Percentiles rank a stretch among this genome's conserved stretches.
Evolutionary conservation across 2,888 invertebrate genomes (phyloP).

Genomic region (Deilephila porcellus): DNA sequence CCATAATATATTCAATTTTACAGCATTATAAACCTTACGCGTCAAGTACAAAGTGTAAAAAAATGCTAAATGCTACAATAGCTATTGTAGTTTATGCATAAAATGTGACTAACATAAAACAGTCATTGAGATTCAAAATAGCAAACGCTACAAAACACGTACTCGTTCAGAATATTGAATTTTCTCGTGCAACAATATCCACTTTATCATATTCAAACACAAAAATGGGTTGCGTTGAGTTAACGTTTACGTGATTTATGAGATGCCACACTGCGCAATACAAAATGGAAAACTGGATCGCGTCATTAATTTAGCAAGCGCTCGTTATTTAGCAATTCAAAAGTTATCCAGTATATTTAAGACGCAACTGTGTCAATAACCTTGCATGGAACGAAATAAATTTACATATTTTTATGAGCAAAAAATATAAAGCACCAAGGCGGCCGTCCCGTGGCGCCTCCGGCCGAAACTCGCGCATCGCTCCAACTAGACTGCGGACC

Average conservation of each 20-base stretch:
- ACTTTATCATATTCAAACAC: constrained; percentile 52
- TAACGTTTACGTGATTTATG: constrained; percentile 57
- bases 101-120: constrained; percentile 53
- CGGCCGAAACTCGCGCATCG: constrained; percentile 18
- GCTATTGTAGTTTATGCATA: constrained; percentile 49
- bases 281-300: constrained; percentile 66
- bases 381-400: constrained; percentile 71
- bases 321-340: constrained; percentile 68
- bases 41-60: constrained; percentile 33
- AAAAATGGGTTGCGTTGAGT: constrained; percentile 42
- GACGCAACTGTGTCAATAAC: constrained; percentile 78
- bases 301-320: constrained; percentile 66
- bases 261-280: constrained; percentile 54
- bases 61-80: constrained; percentile 39
- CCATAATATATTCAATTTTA: constrained; percentile 34
- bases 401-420: constrained; percentile 70
- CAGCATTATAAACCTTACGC: constrained; percentile 42
- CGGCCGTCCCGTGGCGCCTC: constrained; percentile 50
- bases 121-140: constrained; percentile 62
- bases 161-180: constrained; percentile 59
- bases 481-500: neutral
- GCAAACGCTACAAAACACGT: constrained; percentile 49
- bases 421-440: constrained; percentile 56
- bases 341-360: constrained; percentile 62
- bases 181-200: constrained; percentile 39